A percentile compares a stretch with the other conserved stretches of the same genome.
These are phyloP conservation scores for Nymphalis io DNA, from an alignment of 1,140 invertebrate species.

Conservation along the genomic window DNA sequence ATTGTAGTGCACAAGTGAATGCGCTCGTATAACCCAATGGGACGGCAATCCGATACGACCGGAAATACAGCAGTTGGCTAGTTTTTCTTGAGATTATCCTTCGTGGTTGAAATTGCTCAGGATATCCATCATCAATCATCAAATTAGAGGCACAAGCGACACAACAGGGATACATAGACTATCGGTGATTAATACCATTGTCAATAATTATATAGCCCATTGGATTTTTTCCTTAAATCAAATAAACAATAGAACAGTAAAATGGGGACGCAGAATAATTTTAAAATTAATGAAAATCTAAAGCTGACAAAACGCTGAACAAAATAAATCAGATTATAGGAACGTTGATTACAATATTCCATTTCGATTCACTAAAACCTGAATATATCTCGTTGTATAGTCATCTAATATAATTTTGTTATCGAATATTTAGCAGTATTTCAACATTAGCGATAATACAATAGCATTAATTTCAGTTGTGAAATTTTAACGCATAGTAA, in stretches of 20 bases:
- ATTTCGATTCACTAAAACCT: constrained; percentile 24
- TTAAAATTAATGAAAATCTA: constrained; percentile 3
- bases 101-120: too few relatives aligned
- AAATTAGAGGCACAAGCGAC: too few relatives aligned
- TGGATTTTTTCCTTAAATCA: not conserved
- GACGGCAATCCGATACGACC: too few relatives aligned
- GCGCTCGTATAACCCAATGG: too few relatives aligned
- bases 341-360: constrained; percentile 20
- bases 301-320: constrained; percentile 8
- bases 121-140: too few relatives aligned
- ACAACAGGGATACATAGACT: too few relatives aligned
- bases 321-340: constrained; percentile 15
- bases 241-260: not conserved
- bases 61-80: too few relatives aligned
- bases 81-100: too few relatives aligned
- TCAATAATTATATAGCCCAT: not conserved
- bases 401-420: constrained; percentile 30
- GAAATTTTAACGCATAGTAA: constrained; percentile 25
- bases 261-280: not conserved
- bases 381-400: constrained; percentile 16
- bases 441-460: constrained; percentile 35
- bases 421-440: constrained; percentile 28
- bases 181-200: too few relatives aligned
- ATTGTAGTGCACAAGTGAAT: too few relatives aligned
- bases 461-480: constrained; percentile 30